Percentiles rank a stretch among this genome's conserved stretches.
phyloP scores from a whole-genome alignment of 2,797 vertebrate genomes.

The Rhinatrema bivittatum region DNA sequence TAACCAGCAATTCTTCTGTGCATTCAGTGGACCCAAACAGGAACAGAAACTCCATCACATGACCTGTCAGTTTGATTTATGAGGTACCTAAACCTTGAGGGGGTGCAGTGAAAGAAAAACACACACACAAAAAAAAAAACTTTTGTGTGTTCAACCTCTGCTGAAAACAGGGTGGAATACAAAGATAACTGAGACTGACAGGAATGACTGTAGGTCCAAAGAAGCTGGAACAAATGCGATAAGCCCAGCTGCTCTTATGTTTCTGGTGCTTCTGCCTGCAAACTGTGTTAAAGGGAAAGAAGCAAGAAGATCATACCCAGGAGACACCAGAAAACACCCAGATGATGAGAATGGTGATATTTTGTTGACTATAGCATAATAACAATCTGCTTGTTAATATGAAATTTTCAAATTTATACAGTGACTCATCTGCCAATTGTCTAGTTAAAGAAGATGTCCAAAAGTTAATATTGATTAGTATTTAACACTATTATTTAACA shows the following conservation, averaged over 20 bases:
- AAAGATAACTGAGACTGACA: conserved; percentile 32
- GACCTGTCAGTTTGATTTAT: conserved; percentile 48
- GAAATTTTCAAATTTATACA: conserved; percentile 20
- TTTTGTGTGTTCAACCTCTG: conserved; percentile 30
- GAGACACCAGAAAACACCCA: conserved; percentile 13
- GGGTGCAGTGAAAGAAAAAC: conserved; percentile 13
- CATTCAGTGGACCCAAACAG: conserved; percentile 22
- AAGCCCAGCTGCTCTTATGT: conserved; percentile 8
- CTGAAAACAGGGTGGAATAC: conserved; percentile 27
- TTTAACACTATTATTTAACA: conserved; percentile 7
- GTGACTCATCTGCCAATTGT: conserved; percentile 25
- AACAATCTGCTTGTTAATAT: conserved; percentile 21
- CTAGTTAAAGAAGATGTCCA: conserved; percentile 30
- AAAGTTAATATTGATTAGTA: conserved; percentile 38
- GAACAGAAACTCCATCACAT: conserved; percentile 27
- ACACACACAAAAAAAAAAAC: conserved; percentile 20
- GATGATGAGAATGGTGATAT: conserved; percentile 22
- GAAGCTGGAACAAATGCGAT: conserved; percentile 23
- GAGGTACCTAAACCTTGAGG: conserved; percentile 32
- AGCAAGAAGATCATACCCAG: conserved; percentile 4
- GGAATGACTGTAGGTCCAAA: conserved; percentile 13
- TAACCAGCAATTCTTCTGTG: too few relatives aligned
- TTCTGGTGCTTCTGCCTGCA: conserved; percentile 21
- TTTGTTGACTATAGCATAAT: conserved; percentile 20
- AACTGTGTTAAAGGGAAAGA: conserved; percentile 23